These are phyloP conservation scores for Sebastes variabilis DNA, from an alignment of 2,797 vertebrate species.

Conservation along the genomic window DNA sequence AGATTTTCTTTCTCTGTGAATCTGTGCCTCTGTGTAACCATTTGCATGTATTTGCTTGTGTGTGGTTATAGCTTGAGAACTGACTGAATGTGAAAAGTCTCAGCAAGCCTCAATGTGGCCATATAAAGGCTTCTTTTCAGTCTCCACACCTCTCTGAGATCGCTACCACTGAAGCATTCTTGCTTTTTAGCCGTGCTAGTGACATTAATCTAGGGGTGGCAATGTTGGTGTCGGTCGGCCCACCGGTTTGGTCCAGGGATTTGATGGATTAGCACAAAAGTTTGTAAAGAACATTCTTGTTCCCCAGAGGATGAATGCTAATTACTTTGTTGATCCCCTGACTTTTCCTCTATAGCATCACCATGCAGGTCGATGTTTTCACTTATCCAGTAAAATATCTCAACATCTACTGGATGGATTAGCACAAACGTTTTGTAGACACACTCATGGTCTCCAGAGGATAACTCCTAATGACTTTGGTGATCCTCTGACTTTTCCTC, in stretches of 20 bases:
- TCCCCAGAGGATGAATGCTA: not conserved
- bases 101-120: not conserved
- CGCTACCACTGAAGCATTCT: not conserved
- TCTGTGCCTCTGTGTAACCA: conserved; percentile 2
- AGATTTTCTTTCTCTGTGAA: conserved; percentile 27
- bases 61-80: conserved; percentile 5
- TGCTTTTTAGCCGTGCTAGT: not conserved
- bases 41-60: conserved; percentile 16
- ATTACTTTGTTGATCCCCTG: not conserved
- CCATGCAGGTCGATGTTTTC: not conserved
- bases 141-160: conserved; percentile 3
- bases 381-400: not conserved
- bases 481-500: too few species aligned
- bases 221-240: too few species aligned
- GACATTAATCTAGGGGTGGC: too few species aligned
- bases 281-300: not conserved
- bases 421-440: not conserved
- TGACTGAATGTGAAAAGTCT: not conserved
- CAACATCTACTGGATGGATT: not conserved
- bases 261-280: too few species aligned
- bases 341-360: not conserved
- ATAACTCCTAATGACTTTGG: not conserved
- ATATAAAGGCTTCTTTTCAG: conserved; percentile 8
- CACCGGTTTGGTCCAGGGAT: too few species aligned
- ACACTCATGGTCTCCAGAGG: not conserved